phyloP scores from a whole-genome alignment of 2,888 invertebrate species.

The Andrena dorsata region DNA sequence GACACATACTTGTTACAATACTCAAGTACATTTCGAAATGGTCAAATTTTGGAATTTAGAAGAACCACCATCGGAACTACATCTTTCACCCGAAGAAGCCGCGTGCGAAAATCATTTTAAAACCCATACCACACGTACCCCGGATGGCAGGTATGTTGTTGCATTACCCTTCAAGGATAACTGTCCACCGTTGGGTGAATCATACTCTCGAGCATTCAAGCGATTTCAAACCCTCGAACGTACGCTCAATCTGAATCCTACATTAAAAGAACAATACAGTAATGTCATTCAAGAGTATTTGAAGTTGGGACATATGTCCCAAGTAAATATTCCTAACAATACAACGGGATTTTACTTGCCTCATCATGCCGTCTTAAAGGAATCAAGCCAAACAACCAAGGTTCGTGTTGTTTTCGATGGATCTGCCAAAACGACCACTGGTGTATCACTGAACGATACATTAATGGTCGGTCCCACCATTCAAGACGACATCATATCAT shows the following conservation, averaged over 20 bases:
- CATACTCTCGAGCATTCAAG: not conserved
- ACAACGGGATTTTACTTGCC: not conserved
- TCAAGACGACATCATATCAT: too few species aligned
- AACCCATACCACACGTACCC: too few species aligned
- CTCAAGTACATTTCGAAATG: not conserved
- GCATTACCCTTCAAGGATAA: not conserved
- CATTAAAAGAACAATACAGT: not conserved
- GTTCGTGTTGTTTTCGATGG: not conserved
- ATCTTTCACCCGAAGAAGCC: not conserved
- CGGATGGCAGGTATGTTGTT: not conserved
- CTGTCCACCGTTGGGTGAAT: not conserved
- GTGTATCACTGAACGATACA: too few species aligned
- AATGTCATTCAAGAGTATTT: not conserved
- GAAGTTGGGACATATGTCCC: not conserved
- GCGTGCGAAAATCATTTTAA: not conserved
- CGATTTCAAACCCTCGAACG: not conserved
- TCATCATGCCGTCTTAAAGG: not conserved
- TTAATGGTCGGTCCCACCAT: too few species aligned
- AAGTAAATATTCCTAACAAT: not conserved
- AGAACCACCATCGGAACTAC: not conserved
- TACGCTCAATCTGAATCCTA: not conserved
- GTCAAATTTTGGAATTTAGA: not conserved
- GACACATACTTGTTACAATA: too few species aligned
- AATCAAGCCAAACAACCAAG: not conserved
- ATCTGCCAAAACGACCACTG: too few species aligned